Evolutionary conservation across 2,888 invertebrate species (phyloP).

Genomic region (Tillus elongatus): DNA sequence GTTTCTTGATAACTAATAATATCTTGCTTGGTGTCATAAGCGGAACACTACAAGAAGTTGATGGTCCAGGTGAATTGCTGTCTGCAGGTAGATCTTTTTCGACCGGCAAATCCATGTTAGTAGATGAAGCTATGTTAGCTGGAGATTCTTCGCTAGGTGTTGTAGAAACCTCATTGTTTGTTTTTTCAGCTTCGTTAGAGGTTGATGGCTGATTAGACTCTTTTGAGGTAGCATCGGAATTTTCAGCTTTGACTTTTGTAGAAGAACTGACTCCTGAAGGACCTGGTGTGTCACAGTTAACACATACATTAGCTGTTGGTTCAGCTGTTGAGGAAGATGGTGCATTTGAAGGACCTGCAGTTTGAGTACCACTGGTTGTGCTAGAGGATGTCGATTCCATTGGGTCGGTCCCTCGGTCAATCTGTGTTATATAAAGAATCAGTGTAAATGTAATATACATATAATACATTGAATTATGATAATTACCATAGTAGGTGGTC

Average conservation of each 20-base stretch:
- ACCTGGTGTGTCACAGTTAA: background rate
- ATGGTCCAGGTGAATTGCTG: background rate
- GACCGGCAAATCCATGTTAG: too few species aligned
- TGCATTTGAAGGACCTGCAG: constrained; percentile 37
- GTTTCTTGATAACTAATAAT: constrained; percentile 24
- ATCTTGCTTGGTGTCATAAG: constrained; percentile 30
- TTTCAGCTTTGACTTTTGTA: constrained; percentile 20
- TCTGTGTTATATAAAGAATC: constrained; percentile 38
- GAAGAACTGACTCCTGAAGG: constrained; percentile 1
- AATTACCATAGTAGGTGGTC: constrained; percentile 41
- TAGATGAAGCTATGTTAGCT: too few species aligned
- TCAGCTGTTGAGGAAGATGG: constrained; percentile 22
- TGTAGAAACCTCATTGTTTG: background rate
- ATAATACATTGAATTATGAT: background rate
- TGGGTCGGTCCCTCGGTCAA: constrained; percentile 61
- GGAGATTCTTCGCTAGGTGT: constrained; percentile 5
- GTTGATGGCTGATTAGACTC: constrained; percentile 11
- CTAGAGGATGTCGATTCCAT: constrained; percentile 50
- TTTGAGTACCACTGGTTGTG: constrained; percentile 36
- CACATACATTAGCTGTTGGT: constrained; percentile 3
- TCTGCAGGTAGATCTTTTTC: too few species aligned
- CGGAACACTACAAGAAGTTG: constrained; percentile 5
- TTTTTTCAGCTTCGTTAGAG: too few species aligned
- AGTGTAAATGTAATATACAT: background rate
- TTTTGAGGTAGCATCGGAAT: constrained; percentile 21